A percentile compares a stretch with the other conserved stretches of the same genome.
Evolutionary conservation across 2,113 vertebrate genomes (phyloP).

Genomic region (Progne subis): DNA sequence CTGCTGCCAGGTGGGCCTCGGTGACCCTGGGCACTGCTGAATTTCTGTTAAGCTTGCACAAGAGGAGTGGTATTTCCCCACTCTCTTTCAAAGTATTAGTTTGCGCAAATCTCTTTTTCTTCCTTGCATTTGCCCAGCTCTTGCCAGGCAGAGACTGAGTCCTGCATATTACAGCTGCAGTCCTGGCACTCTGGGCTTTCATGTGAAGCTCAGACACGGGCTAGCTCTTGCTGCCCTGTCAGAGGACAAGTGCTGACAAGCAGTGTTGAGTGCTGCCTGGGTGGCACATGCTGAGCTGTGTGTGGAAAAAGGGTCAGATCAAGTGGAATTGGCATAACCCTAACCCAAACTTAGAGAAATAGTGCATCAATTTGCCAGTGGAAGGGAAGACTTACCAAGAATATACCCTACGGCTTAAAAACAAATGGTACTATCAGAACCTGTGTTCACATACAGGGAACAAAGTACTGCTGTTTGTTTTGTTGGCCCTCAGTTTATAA

Average conservation of each 20-base stretch:
- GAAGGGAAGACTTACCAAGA: not conserved
- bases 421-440: not conserved
- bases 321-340: not conserved
- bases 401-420: not conserved
- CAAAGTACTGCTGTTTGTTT: not conserved
- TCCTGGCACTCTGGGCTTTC: not conserved
- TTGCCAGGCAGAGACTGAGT: not conserved
- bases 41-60: constrained; percentile 45
- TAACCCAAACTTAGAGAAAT: not conserved
- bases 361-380: not conserved
- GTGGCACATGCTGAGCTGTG: not conserved
- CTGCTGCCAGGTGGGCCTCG: not conserved
- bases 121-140: not conserved
- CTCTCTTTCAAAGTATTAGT: constrained; percentile 32
- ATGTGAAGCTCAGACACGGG: not conserved
- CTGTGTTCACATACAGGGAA: not conserved
- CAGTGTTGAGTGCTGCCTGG: not conserved
- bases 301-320: not conserved
- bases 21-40: not conserved
- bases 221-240: not conserved
- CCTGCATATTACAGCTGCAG: not conserved
- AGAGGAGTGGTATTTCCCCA: constrained; percentile 40
- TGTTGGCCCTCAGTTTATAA: not conserved
- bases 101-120: not conserved
- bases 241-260: not conserved